Base-by-base conservation (phyloP, 2,113 vertebrate genomes). In the Amphilophus citrinellus region DNA sequence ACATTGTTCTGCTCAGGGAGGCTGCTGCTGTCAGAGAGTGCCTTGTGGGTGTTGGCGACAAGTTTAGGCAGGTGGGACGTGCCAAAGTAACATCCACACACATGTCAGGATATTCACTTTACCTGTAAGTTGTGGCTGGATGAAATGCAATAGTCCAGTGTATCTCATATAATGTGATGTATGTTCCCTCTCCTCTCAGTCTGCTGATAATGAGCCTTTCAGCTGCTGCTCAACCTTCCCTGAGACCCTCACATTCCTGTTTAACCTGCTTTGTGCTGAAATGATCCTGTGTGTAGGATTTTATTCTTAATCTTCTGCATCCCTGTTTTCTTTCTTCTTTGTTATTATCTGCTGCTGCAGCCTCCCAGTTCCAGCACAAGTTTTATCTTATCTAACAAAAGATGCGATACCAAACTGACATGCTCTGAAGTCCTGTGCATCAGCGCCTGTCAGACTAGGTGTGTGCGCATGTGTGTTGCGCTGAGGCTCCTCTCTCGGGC, bases 321-420 rank as follows among this genome's bases (percentile, higher is more conserved):
- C 24, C 44, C 44, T 71, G 2, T 30, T 53, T 71, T 71, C 44
- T 50, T 53, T 53, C 44, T 53, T 30, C 10, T 32, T 71, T 53
- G 44, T 53, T 53, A 73, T 71, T 32, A 53, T 20, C 53, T 73
- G 17, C 47, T 56, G 27, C 47, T 56, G 17, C 17, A 73, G 32
- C 47, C 17, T 73, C 27, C 10, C 18, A 47, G 79, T 57, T 88
- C 77, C 60, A 62, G 57, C 83, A 7, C 20, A 7, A 66, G 77
- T 88, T 90, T 62, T 22, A 66, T 82, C 81, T 79, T 77, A 82
- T 92, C 83, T 65, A 77, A 87, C 83, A 37, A 87, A 81, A 75
- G 76, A 57, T 53, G 58, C 84, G 76, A 63, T 42, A 6, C 60
- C 39, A 9, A 66, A 0, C 2, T 1, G 82, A 85, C 86, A 24